Percentiles rank a stretch among this genome's conserved stretches.
Conservation (phyloP, 2,888 invertebrate species). For the Eulithis prunata region DNA sequence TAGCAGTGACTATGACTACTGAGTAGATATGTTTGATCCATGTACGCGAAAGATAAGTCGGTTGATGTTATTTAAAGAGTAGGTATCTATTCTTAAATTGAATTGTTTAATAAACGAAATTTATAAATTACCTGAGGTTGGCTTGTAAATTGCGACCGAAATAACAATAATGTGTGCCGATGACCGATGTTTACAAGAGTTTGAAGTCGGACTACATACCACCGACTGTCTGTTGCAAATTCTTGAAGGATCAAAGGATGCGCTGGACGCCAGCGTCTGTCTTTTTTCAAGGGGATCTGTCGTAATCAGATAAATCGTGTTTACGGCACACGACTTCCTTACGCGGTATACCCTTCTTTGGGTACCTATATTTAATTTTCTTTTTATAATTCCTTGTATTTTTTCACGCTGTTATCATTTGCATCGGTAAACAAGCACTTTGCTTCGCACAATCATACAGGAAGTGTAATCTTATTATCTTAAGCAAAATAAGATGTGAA, state of each 20-base stretch:
- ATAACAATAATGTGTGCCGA: slow-evolving; percentile 60
- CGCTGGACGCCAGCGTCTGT: slow-evolving; percentile 61
- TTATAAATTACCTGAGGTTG: slow-evolving; percentile 49
- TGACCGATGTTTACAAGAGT: slow-evolving; percentile 61
- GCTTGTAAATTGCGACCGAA: slow-evolving; percentile 52
- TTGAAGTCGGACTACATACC: slow-evolving; percentile 55
- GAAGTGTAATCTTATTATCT: slow-evolving; percentile 12
- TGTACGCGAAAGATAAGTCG: slow-evolving; percentile 19
- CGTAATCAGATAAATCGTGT: slow-evolving; percentile 71
- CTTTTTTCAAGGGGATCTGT: slow-evolving; percentile 68
- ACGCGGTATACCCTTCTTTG: slow-evolving; percentile 47
- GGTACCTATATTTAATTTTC: slow-evolving; percentile 24
- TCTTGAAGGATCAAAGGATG: slow-evolving; percentile 72
- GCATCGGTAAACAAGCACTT: slow-evolving; percentile 17
- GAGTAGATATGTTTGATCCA: background rate
- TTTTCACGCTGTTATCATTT: slow-evolving; percentile 23
- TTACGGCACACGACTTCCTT: slow-evolving; percentile 65
- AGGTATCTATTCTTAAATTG: slow-evolving; percentile 30
- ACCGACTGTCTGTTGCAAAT: slow-evolving; percentile 53
- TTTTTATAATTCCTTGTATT: slow-evolving; percentile 27
- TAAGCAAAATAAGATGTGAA: slow-evolving; percentile 10
- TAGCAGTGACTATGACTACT: no score
- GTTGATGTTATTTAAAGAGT: slow-evolving; percentile 12
- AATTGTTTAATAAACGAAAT: slow-evolving; percentile 39
- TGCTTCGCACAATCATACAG: slow-evolving; percentile 12